A percentile compares a stretch with the other conserved stretches of the same genome.
Conservation (phyloP, 2,113 vertebrate genomes). For the Camarhynchus parvulus region DNA sequence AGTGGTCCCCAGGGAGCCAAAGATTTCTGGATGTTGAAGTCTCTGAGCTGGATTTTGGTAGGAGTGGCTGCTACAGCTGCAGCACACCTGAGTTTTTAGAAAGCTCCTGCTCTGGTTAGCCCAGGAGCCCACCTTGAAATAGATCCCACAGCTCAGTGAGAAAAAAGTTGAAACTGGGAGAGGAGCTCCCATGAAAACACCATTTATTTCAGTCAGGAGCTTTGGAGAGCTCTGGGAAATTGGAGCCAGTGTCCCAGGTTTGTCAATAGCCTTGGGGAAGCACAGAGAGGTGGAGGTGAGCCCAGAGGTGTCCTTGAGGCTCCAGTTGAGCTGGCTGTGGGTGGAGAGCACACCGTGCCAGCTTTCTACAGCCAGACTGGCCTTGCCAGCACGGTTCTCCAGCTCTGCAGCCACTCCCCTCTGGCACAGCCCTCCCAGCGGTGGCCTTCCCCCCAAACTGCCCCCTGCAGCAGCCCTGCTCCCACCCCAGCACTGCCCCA, state of each 20-base stretch:
- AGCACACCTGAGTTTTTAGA: neutral
- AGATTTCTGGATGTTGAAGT: neutral
- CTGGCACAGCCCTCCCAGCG: neutral
- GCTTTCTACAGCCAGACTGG: neutral
- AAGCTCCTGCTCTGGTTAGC: neutral
- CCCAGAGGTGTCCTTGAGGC: neutral
- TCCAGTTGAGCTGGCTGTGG: neutral
- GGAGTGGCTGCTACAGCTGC: neutral
- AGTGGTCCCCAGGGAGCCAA: neutral
- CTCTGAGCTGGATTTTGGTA: neutral
- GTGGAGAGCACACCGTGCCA: neutral
- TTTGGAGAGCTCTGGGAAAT: neutral
- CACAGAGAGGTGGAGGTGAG: neutral
- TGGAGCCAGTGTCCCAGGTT: neutral
- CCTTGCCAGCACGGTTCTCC: rapidly evolving
- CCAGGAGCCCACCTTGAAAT: neutral
- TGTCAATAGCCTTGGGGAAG: neutral
- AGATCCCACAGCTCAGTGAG: neutral
- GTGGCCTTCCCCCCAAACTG: neutral
- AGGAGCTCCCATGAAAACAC: neutral
- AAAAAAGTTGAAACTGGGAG: neutral
- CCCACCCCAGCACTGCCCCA: neutral
- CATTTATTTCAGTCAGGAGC: neutral
- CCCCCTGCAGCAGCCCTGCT: neutral
- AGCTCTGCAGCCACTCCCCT: neutral